Conservation (phyloP, 1,140 invertebrate species). For the Littorina saxatilis region DNA sequence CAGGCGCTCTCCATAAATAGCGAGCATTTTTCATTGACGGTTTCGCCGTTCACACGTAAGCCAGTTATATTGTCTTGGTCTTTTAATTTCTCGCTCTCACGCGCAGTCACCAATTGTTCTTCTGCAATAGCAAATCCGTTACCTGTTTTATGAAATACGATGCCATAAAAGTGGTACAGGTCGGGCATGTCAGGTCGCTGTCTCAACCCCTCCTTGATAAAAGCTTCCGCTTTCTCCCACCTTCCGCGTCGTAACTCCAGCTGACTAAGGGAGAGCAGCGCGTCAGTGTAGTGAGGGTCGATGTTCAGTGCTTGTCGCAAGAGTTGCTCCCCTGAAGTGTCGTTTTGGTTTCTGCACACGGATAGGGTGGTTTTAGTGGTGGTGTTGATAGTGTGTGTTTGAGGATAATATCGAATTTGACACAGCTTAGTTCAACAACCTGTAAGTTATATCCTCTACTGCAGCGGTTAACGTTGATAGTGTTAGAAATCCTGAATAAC, state of each 20-base stretch:
- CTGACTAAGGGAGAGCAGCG: constrained; percentile 51
- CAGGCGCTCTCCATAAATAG: too few relatives aligned
- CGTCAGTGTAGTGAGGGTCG: constrained; percentile 56
- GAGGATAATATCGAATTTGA: too few relatives aligned
- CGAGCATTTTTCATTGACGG: too few relatives aligned
- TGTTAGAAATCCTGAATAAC: too few relatives aligned
- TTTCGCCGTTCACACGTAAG: background rate
- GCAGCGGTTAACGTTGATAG: too few relatives aligned
- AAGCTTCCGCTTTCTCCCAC: constrained; percentile 52
- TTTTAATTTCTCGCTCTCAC: too few relatives aligned
- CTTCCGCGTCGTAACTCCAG: constrained; percentile 50
- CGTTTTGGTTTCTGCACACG: constrained; percentile 51
- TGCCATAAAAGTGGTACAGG: constrained; percentile 74
- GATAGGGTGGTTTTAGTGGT: too few relatives aligned
- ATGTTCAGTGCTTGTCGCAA: constrained; percentile 55
- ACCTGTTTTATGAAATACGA: constrained; percentile 75
- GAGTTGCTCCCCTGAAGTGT: constrained; percentile 46
- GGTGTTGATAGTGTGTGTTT: too few relatives aligned
- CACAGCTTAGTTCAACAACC: too few relatives aligned
- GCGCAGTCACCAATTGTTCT: background rate
- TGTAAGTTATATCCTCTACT: too few relatives aligned
- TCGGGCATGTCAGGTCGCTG: constrained; percentile 67
- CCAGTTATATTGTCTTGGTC: background rate
- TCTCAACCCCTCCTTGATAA: constrained; percentile 49
- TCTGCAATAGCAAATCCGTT: constrained; percentile 24